A percentile compares a stretch with the other conserved stretches of the same genome.
Evolutionary conservation across 2,888 invertebrate species (phyloP).

Genomic region (Agrochola circellaris): DNA sequence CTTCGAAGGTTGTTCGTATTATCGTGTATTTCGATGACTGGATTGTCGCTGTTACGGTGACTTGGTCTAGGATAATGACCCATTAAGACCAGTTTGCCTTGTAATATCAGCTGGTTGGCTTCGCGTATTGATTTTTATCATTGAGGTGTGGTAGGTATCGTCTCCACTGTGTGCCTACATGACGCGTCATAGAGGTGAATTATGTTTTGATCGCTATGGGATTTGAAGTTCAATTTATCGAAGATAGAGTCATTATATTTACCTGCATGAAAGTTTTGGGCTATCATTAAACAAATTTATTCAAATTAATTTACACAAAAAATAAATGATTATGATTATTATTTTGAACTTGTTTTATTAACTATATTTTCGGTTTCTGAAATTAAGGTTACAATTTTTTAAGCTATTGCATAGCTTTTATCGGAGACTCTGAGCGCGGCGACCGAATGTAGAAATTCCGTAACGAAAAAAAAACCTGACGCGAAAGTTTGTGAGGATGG

Average conservation of each 20-base stretch:
- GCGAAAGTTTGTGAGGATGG: too few species aligned
- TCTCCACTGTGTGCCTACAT: constrained; percentile 22
- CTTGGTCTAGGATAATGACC: constrained; percentile 68
- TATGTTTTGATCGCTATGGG: neutral
- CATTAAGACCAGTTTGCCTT: constrained; percentile 62
- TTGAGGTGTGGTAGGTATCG: constrained; percentile 52
- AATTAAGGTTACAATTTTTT: neutral
- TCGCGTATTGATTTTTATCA: constrained; percentile 66
- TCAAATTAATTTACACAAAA: too few species aligned
- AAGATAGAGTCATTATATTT: neutral
- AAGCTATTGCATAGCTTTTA: too few species aligned
- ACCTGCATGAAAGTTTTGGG: too few species aligned
- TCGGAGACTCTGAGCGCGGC: too few species aligned
- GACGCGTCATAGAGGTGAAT: constrained; percentile 25
- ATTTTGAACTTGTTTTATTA: neutral
- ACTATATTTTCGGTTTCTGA: neutral
- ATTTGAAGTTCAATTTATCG: neutral
- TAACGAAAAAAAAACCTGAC: too few species aligned
- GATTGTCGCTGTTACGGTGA: constrained; percentile 65
- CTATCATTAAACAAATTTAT: too few species aligned
- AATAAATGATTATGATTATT: too few species aligned
- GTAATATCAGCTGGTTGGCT: constrained; percentile 66
- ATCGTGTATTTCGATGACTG: constrained; percentile 68
- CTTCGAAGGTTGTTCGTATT: constrained; percentile 69
- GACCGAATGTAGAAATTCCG: too few species aligned